Evolutionary conservation across 2,888 invertebrate species (phyloP).

Genomic region (Linnaemya tessellans): DNA sequence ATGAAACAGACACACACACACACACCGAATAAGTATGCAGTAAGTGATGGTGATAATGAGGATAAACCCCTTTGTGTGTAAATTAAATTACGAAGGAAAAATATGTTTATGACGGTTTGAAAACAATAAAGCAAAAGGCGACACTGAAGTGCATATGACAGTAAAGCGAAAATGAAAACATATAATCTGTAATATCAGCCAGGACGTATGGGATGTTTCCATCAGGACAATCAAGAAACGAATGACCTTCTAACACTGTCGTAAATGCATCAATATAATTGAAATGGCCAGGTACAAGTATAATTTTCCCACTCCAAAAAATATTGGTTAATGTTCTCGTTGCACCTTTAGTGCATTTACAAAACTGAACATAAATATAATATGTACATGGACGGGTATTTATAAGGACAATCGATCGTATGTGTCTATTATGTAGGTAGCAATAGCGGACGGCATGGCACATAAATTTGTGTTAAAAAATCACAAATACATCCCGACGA

Average conservation of each 20-base stretch:
- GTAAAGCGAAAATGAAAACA: conserved; percentile 16
- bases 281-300: neutral
- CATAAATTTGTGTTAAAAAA: conserved; percentile 2
- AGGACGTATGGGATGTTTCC: conserved; percentile 45
- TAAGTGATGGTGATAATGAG: conserved; percentile 27
- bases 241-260: conserved; percentile 62
- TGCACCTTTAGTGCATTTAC: neutral
- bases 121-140: neutral
- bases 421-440: neutral
- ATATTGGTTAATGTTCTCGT: conserved; percentile 6
- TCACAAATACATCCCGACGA: conserved; percentile 35
- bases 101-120: conserved; percentile 19
- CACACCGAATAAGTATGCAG: neutral
- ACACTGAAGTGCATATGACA: conserved; percentile 2
- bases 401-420: neutral
- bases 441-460: conserved; percentile 10
- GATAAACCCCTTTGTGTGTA: conserved; percentile 37
- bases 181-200: conserved; percentile 32
- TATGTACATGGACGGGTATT: no score
- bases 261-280: conserved; percentile 22
- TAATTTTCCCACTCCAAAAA: neutral
- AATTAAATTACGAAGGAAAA: conserved; percentile 18
- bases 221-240: conserved; percentile 71
- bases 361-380: conserved; percentile 3
- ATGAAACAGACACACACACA: neutral